Conservation (phyloP, 2,113 vertebrate species). For the Heliornis fulica region DNA sequence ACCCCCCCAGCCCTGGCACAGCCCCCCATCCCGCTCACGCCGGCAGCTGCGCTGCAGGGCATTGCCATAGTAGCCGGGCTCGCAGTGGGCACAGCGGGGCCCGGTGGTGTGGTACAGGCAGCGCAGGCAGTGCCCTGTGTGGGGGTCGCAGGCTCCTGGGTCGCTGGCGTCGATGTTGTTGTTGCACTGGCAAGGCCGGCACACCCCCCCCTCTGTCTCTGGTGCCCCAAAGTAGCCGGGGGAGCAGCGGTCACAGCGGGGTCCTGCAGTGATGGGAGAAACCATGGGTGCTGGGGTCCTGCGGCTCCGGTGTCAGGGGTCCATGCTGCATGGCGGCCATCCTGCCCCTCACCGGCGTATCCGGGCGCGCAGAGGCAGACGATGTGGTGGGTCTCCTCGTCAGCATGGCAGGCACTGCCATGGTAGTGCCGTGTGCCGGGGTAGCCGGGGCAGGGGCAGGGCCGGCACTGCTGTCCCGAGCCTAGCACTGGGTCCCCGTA, state of each 20-base stretch:
- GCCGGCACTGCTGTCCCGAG: conserved; percentile 83
- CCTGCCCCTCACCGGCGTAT: conserved; percentile 74
- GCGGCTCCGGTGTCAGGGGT: rapidly evolving
- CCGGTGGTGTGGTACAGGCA: conserved; percentile 83
- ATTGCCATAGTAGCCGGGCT: conserved; percentile 80
- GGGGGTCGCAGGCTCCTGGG: conserved; percentile 79
- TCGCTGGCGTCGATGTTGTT: conserved; percentile 82
- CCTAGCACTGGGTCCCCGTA: conserved; percentile 84
- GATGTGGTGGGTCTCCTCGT: conserved; percentile 75
- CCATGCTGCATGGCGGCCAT: rapidly evolving
- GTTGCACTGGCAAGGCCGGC: conserved; percentile 83
- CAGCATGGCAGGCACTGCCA: conserved; percentile 72
- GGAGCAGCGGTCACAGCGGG: conserved; percentile 82
- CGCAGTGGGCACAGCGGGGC: conserved; percentile 74
- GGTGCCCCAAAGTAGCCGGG: conserved; percentile 82
- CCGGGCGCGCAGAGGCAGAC: conserved; percentile 81
- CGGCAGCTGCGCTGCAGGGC: conserved; percentile 81
- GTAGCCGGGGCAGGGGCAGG: conserved; percentile 83
- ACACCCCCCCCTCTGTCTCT: conserved; percentile 66
- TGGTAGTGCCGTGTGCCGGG: conserved; percentile 80
- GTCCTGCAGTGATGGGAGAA: conserved; percentile 46
- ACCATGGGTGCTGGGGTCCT: rapidly evolving
- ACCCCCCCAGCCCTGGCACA: rapidly evolving
- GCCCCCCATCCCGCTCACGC: conserved; percentile 55
- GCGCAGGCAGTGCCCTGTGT: conserved; percentile 78